Conservation (phyloP, 2,113 vertebrate species). For the Charina bottae region DNA sequence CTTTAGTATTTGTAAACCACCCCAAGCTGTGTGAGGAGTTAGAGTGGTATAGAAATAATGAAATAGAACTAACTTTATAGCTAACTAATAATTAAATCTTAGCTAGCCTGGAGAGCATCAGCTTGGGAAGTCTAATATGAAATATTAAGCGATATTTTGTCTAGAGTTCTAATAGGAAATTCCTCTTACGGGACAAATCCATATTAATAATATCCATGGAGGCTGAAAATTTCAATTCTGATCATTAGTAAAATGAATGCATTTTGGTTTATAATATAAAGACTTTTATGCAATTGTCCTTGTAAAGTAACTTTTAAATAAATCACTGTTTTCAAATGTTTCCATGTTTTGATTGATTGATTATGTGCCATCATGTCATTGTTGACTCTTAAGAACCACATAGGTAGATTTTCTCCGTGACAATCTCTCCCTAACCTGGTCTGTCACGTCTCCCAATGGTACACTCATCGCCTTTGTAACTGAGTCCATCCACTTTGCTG, state of each 20-base stretch:
- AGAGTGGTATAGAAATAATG: background rate
- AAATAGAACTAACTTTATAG: background rate
- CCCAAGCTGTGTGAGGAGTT: background rate
- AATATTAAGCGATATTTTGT: background rate
- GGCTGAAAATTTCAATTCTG: background rate
- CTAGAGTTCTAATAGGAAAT: background rate
- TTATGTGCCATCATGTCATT: background rate
- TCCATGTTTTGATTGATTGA: background rate
- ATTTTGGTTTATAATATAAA: slow-evolving; percentile 25
- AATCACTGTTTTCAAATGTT: background rate
- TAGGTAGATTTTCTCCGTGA: background rate
- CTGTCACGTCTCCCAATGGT: background rate
- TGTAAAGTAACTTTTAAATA: background rate
- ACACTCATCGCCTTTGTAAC: background rate
- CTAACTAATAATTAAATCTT: background rate
- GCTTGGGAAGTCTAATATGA: background rate
- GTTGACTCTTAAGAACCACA: background rate
- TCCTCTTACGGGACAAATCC: background rate
- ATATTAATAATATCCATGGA: background rate
- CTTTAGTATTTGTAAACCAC: background rate
- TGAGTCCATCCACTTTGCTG: background rate
- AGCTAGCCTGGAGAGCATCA: background rate
- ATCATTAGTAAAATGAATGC: background rate
- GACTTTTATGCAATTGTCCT: background rate
- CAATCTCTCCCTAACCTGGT: background rate